phyloP scores from a whole-genome alignment of 2,113 vertebrate species.

The Carassius auratus region DNA sequence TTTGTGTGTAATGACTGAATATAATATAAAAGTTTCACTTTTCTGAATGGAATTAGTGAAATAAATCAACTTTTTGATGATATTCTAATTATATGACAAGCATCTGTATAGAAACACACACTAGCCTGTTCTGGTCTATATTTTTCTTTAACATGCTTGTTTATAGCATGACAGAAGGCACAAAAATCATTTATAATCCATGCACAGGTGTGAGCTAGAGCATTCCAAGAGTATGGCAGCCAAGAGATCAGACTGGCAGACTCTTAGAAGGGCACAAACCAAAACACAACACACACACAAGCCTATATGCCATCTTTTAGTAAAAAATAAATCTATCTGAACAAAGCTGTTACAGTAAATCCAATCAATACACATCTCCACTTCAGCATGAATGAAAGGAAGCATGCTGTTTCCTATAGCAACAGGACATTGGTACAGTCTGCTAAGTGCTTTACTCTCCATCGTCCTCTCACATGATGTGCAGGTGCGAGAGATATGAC shows the following conservation, averaged over 20 bases:
- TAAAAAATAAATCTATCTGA: neutral
- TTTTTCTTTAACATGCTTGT: neutral
- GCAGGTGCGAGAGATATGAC: neutral
- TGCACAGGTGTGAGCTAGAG: constrained; percentile 36
- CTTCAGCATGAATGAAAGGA: neutral
- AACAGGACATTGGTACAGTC: neutral
- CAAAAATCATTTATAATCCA: constrained; percentile 30
- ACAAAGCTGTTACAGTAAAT: constrained; percentile 21
- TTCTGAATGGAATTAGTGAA: too few species aligned
- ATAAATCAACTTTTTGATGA: too few species aligned
- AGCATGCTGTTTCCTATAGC: constrained; percentile 1
- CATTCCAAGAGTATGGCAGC: constrained; percentile 40
- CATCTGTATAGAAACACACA: too few species aligned
- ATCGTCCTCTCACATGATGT: neutral
- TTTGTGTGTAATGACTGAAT: too few species aligned
- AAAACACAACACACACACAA: neutral
- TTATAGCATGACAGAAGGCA: constrained; percentile 37
- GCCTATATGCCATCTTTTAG: neutral
- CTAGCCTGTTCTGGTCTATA: neutral
- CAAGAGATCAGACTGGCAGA: constrained; percentile 41
- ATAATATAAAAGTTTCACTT: too few species aligned
- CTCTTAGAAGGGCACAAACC: neutral
- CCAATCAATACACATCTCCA: constrained; percentile 5
- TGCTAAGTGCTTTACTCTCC: neutral
- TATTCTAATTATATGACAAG: too few species aligned